Base-by-base conservation (phyloP, 2,888 invertebrate genomes). In the Eremobia ochroleuca region DNA sequence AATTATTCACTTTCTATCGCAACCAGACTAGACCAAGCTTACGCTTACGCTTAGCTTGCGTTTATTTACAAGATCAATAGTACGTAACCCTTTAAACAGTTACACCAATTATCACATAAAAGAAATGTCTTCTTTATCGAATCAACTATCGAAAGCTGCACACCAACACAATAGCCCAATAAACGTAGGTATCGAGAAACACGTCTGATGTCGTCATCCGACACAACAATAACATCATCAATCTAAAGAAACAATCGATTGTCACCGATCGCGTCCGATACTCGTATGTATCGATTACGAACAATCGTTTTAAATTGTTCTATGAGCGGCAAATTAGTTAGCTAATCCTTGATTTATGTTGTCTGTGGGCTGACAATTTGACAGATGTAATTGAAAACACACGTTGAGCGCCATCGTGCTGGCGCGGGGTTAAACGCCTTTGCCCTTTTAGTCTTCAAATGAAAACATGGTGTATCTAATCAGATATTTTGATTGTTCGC, bases 211-310 rank as follows among this genome's bases (percentile, higher is more conserved):
- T 87, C 87, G 81, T 87, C 84, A 85, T 67, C 67, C 64, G 73
- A 79, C 72, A 79, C 62, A 87, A 87, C 85, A 85, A 84, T 88
- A 85, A 77, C 73, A 79, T 74, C 78, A 82, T 90, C 82, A 87
- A 87, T 89, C 80, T 77, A 71, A 74, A 79, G 68, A 77, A 85
- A 87, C 88, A 88, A 87, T 87, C 87, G 86, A 87, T 86, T 89
- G 86, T 88, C 87, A 83, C 81, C 81, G 81, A 82, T 89, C 83
- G 81, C 81, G 85, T 85, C 67, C 79, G 86, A 87, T 87, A 82
- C 77, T 85, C 82, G 77, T 79, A 80, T 67, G 78, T 85, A 88
- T 87, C 85, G 85, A 87, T 82, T 82, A 85, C 74, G 31, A 80
- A 87, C 77, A 85, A 87, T 85, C 82, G 79, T 84, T 79, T 83